These are phyloP conservation scores for Trichonephila inaurata DNA, from an alignment of 1,140 invertebrate species.

Conservation along the genomic window DNA sequence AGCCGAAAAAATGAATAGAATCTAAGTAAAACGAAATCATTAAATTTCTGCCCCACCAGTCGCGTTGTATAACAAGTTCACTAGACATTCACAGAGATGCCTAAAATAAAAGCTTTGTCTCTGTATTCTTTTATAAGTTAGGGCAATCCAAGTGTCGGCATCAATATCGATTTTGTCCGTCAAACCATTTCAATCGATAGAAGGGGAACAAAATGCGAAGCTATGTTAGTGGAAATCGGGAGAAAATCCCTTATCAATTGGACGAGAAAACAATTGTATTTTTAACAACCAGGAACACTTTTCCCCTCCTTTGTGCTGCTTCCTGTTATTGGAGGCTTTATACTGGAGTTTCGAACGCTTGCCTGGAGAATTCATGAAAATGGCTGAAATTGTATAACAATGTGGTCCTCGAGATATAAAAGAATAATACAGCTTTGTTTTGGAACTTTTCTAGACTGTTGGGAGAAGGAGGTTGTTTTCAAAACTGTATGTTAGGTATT, in stretches of 20 bases:
- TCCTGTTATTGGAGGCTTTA: constrained; percentile 17
- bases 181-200: constrained; percentile 60
- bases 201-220: constrained; percentile 9
- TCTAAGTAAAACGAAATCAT: not conserved
- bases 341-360: not conserved
- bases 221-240: constrained; percentile 40
- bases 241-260: constrained; percentile 70
- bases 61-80: not conserved
- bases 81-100: not conserved
- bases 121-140: constrained; percentile 3
- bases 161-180: constrained; percentile 64
- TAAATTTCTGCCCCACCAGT: not conserved
- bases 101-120: constrained; percentile 25
- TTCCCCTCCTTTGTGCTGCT: not conserved
- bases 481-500: no score
- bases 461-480: no score
- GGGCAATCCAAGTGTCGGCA: constrained; percentile 41
- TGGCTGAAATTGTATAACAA: not conserved
- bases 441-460: not conserved
- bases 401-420: not conserved
- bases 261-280: constrained; percentile 56
- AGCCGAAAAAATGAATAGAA: not conserved
- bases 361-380: not conserved
- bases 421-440: not conserved
- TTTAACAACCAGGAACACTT: constrained; percentile 47